These are phyloP conservation scores for Spodoptera litura DNA, from an alignment of 1,140 invertebrate genomes.

Conservation along the genomic window DNA sequence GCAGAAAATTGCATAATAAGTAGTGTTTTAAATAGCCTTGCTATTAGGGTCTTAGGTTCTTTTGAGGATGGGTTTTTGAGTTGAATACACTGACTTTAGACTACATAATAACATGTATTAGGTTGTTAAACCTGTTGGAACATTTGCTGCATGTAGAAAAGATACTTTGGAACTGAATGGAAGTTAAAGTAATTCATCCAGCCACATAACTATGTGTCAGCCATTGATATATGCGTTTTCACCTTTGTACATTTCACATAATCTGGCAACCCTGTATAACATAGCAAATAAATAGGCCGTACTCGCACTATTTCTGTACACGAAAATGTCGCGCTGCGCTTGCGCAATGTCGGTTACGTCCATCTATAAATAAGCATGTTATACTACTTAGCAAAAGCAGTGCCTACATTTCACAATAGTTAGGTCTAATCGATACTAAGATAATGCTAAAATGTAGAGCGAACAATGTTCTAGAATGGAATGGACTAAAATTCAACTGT, in stretches of 20 bases:
- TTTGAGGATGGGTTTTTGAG: no score
- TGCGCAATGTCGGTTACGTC: slow-evolving; percentile 66
- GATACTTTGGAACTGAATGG: no score
- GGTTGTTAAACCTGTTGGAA: not conserved
- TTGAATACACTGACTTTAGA: not conserved
- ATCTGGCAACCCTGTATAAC: slow-evolving; percentile 44
- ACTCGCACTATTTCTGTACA: slow-evolving; percentile 76
- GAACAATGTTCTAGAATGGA: not conserved
- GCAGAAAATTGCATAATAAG: no score
- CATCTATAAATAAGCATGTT: slow-evolving; percentile 57
- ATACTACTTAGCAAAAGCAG: slow-evolving; percentile 40
- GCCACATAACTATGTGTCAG: not conserved
- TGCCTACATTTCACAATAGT: slow-evolving; percentile 36
- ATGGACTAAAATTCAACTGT: not conserved
- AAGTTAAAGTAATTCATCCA: not conserved
- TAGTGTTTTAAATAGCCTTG: no score
- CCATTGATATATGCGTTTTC: slow-evolving; percentile 24
- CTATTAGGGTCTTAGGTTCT: no score
- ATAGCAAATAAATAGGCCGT: slow-evolving; percentile 68
- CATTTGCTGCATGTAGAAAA: no score
- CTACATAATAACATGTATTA: not conserved
- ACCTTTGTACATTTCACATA: slow-evolving; percentile 45
- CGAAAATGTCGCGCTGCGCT: slow-evolving; percentile 77
- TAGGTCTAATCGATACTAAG: slow-evolving; percentile 32
- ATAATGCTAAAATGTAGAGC: slow-evolving; percentile 28